A percentile compares a stretch with the other conserved stretches of the same genome.
These are phyloP conservation scores for Diabrotica undecimpunctata DNA, from an alignment of 1,140 invertebrate species.

Conservation along the genomic window DNA sequence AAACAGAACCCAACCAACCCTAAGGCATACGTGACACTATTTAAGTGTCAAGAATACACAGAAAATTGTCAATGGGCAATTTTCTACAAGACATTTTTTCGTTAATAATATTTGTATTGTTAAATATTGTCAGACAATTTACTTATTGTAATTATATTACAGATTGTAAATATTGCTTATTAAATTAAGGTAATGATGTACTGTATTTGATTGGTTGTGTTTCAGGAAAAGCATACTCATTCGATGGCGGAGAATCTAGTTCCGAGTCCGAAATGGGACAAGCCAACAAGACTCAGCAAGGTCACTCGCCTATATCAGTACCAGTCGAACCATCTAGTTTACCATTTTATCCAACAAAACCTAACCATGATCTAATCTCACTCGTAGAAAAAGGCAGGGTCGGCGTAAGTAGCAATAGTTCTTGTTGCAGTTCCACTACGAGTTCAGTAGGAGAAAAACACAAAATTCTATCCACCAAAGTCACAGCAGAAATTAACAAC, in stretches of 20 bases:
- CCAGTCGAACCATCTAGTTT: conserved; percentile 5
- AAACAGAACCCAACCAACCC: too few relatives aligned
- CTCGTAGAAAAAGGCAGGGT: conserved; percentile 56
- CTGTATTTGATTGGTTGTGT: neutral
- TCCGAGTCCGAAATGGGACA: conserved; percentile 70
- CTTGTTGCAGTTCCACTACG: conserved; percentile 45
- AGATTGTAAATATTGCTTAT: too few relatives aligned
- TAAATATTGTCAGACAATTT: too few relatives aligned
- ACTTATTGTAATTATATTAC: too few relatives aligned
- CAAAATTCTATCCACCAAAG: conserved; percentile 26
- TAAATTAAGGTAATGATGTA: too few relatives aligned
- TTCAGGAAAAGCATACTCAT: conserved; percentile 57
- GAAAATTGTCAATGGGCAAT: too few relatives aligned
- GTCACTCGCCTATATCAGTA: conserved; percentile 30
- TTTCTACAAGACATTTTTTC: too few relatives aligned
- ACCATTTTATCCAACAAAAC: conserved; percentile 26
- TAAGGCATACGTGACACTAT: too few relatives aligned
- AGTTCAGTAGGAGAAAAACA: conserved; percentile 45
- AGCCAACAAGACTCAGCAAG: conserved; percentile 46
- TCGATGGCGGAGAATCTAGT: conserved; percentile 51
- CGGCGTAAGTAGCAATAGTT: conserved; percentile 49
- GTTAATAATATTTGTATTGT: too few relatives aligned
- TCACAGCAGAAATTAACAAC: conserved; percentile 41
- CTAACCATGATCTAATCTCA: conserved; percentile 54
- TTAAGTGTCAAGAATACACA: too few relatives aligned